Conservation (phyloP, 2,113 vertebrate genomes). For the Cephalophus harveyi region DNA sequence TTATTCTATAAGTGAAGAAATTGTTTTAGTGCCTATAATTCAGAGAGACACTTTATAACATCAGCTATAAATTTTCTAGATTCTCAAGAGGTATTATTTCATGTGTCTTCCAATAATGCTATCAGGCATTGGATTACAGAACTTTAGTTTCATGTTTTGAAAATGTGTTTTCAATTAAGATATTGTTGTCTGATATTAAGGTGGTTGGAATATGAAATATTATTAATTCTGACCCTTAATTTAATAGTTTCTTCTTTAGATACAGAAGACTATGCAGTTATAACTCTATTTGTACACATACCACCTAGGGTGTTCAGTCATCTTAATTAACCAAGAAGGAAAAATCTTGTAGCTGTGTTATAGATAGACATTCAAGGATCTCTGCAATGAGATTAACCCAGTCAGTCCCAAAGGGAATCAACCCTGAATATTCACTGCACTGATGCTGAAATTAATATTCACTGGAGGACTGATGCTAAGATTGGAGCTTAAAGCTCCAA, state of each 20-base stretch:
- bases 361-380: not conserved
- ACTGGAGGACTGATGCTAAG: not conserved
- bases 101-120: not conserved
- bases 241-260: not conserved
- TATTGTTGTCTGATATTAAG: not conserved
- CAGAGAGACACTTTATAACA: not conserved
- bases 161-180: constrained; percentile 35
- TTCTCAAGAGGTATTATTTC: not conserved
- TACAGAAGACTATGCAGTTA: not conserved
- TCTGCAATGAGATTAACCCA: not conserved
- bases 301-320: not conserved
- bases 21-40: not conserved
- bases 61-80: not conserved
- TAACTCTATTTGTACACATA: not conserved
- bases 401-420: not conserved
- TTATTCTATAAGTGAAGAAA: not conserved
- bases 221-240: not conserved
- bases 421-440: not conserved
- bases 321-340: not conserved
- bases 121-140: not conserved
- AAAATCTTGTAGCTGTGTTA: not conserved
- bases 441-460: not conserved
- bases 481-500: not conserved
- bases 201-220: not conserved
- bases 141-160: not conserved